These are phyloP conservation scores for Noctua janthina DNA, from an alignment of 2,888 invertebrate species.

Conservation along the genomic window DNA sequence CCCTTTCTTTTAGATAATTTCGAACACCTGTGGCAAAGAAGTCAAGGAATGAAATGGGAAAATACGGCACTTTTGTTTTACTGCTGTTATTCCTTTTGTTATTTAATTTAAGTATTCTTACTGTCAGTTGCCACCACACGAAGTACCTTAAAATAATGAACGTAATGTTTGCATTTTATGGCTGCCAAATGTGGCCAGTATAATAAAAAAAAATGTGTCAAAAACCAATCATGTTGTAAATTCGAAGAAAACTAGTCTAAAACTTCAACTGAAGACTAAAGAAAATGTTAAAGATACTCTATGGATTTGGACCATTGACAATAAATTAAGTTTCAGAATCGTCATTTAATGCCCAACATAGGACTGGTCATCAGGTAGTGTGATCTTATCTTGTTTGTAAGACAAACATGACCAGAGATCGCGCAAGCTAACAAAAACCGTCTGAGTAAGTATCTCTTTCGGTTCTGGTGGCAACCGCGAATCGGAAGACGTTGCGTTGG, in stretches of 20 bases:
- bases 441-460: background rate
- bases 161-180: background rate
- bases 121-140: background rate
- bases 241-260: background rate
- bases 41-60: constrained; percentile 58
- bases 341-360: background rate
- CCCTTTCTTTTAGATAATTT: constrained; percentile 75
- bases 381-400: background rate
- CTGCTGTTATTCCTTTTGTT: constrained; percentile 50
- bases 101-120: constrained; percentile 20
- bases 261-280: background rate
- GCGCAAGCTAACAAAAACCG: background rate
- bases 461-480: no score
- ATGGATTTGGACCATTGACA: background rate
- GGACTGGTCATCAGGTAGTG: background rate
- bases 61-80: constrained; percentile 58
- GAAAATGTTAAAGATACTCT: background rate
- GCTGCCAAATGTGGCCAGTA: background rate
- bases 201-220: background rate
- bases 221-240: background rate
- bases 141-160: constrained; percentile 13
- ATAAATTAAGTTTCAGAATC: background rate
- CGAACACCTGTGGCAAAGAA: constrained; percentile 72
- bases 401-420: background rate
- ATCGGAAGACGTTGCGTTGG: no score